Conservation (phyloP, 2,797 vertebrate species). For the Amazonetta brasiliensis region DNA sequence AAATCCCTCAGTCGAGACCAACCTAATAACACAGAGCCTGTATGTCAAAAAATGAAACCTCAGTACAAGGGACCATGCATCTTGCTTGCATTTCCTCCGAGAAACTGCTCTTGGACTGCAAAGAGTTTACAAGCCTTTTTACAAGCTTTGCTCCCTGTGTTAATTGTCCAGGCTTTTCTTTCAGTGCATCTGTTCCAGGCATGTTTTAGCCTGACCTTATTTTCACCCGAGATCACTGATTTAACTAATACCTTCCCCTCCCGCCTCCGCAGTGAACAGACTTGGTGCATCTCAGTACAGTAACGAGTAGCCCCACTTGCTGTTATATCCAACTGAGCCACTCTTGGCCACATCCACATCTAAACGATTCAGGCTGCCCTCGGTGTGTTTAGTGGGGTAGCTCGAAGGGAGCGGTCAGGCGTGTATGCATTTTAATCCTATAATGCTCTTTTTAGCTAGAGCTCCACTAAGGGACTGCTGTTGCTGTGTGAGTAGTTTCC, state of each 20-base stretch:
- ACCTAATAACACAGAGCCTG: background rate
- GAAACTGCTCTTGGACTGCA: conserved; percentile 56
- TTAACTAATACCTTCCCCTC: background rate
- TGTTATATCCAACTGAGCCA: background rate
- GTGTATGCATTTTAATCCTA: background rate
- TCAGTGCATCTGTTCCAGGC: conserved; percentile 24
- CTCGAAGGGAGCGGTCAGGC: background rate
- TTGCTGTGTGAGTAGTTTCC: background rate
- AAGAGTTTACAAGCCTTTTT: conserved; percentile 67
- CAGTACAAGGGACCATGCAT: conserved; percentile 45
- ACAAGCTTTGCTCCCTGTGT: conserved; percentile 60
- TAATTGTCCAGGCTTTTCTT: conserved; percentile 36
- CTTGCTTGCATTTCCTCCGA: conserved; percentile 49
- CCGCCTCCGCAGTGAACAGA: conserved; percentile 5
- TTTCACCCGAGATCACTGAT: background rate
- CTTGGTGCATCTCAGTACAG: background rate
- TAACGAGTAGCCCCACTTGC: background rate
- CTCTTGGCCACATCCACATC: background rate
- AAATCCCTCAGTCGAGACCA: background rate
- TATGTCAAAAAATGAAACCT: background rate
- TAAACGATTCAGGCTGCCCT: background rate
- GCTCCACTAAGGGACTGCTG: background rate
- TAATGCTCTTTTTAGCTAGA: background rate
- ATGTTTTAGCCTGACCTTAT: conserved; percentile 55
- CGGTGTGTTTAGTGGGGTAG: background rate